Percentiles rank a stretch among this genome's conserved stretches.
Conservation (phyloP, 2,113 vertebrate genomes). For the Callopanchax toddi region DNA sequence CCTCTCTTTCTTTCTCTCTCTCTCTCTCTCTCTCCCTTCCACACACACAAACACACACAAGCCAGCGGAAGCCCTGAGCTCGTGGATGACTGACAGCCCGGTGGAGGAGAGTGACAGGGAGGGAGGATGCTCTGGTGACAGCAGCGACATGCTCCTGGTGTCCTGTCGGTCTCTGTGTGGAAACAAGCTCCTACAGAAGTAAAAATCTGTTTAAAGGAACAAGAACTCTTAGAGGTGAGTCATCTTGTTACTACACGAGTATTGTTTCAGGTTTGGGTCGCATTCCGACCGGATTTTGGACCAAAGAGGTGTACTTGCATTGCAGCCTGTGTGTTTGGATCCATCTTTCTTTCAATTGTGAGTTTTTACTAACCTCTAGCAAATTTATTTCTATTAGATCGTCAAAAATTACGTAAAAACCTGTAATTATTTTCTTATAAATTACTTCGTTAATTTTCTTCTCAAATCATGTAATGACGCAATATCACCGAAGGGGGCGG, state of each 20-base stretch:
- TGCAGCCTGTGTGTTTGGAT: not conserved
- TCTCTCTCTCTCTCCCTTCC: slow-evolving; percentile 5
- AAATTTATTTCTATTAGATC: no score
- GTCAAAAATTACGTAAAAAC: no score
- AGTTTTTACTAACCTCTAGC: no score
- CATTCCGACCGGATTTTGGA: not conserved
- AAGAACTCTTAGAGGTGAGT: slow-evolving; percentile 32
- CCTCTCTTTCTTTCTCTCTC: not conserved
- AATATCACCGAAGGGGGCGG: slow-evolving; percentile 17
- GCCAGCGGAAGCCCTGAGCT: slow-evolving; percentile 41
- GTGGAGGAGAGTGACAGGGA: slow-evolving; percentile 38
- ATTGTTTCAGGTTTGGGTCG: slow-evolving; percentile 6
- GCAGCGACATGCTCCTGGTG: slow-evolving; percentile 20
- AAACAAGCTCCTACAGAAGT: slow-evolving; percentile 16
- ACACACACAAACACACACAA: slow-evolving; percentile 29
- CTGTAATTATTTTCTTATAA: not conserved
- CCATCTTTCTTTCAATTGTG: no score
- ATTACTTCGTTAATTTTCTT: not conserved
- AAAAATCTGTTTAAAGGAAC: slow-evolving; percentile 38
- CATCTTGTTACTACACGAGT: not conserved
- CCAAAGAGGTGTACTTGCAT: not conserved
- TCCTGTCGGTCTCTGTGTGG: slow-evolving; percentile 38
- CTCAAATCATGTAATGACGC: slow-evolving; percentile 4
- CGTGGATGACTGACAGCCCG: slow-evolving; percentile 64
- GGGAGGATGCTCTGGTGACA: slow-evolving; percentile 45